Conservation (phyloP, 2,888 invertebrate species). For the Ommatoiulus sabulosus region DNA sequence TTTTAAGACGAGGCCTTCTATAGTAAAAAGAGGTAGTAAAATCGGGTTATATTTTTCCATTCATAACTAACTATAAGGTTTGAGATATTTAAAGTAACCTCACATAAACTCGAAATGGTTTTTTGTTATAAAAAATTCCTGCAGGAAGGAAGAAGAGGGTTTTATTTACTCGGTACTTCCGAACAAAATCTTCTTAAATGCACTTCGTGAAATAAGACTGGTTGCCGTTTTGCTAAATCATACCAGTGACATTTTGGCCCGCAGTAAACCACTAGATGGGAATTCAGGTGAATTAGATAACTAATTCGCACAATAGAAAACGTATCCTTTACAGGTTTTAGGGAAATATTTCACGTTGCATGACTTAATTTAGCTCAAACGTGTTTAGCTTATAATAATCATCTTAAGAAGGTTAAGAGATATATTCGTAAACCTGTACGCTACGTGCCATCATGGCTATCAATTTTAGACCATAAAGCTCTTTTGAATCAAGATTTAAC, state of each 20-base stretch:
- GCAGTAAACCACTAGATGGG: slow-evolving; percentile 27
- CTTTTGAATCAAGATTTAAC: no score
- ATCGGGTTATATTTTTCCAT: neutral
- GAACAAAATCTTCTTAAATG: neutral
- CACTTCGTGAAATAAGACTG: neutral
- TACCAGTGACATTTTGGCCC: slow-evolving; percentile 1
- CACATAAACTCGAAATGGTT: neutral
- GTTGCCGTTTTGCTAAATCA: slow-evolving; percentile 8
- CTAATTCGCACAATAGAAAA: neutral
- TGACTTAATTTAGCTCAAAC: neutral
- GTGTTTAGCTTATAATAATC: neutral
- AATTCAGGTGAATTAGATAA: neutral
- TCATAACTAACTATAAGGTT: neutral
- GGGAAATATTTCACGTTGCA: neutral
- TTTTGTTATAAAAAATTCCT: neutral
- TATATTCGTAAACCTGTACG: neutral
- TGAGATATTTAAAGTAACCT: neutral
- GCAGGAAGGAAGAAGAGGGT: neutral
- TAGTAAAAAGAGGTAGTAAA: neutral
- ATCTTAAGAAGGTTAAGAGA: neutral
- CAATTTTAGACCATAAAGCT: neutral
- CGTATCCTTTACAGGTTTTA: neutral
- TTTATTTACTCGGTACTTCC: neutral
- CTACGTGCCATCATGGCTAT: neutral
- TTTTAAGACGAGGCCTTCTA: neutral